Evolutionary conservation across 2,113 vertebrate species (phyloP), one percentile per base, ranked within the genome.

Genomic region (Gnathonemus longibarbis): DNA sequence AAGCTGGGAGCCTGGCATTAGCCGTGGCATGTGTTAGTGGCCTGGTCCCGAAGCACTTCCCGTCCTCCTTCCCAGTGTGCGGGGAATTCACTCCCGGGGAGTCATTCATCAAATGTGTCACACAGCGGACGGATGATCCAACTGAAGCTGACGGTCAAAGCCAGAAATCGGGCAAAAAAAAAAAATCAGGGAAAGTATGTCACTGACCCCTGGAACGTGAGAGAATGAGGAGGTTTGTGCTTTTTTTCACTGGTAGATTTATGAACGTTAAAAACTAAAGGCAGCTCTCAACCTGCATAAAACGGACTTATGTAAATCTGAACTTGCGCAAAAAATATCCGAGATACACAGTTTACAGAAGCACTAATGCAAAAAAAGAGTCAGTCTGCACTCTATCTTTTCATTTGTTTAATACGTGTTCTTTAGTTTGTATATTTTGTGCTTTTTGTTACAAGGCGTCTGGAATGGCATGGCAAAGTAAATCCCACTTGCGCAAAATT

Each of bases 21-120:
- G 45, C 45, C 0, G 85, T 15, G 15, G 84, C 19, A 3, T 35
- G 49, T 8, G 48, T 45, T 88, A 21, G 50, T 21, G 52, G 3
- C 8, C 31, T n/a, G 2, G 27, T 52, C 21, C 46, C n/a, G 2
- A 49, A 31, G 21, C n/a, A 10, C 21, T 19, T 53, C 39, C 45
- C 0, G 49, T 87, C 84, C 46, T 52, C 10, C 5, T 31, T 17
- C 21, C 15, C 6, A 27, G 39, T 39, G 87, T 5, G 87, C 3
- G 87, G 87, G 53, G 50, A 62, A 62, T 88, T 56, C 35, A 56
- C 52, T 53, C 3, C 19, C n/a, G 50, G 39, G n/a, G 46, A 52
- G 84, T 52, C 46, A 35, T 52, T 52, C 45, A 52, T 87, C 84
- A 87, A 87, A 87, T 24, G 42, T 85, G 83, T 85, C 83, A 49